Evolutionary conservation across 1,140 invertebrate species (phyloP).

Genomic region (Cyclina sinensis): DNA sequence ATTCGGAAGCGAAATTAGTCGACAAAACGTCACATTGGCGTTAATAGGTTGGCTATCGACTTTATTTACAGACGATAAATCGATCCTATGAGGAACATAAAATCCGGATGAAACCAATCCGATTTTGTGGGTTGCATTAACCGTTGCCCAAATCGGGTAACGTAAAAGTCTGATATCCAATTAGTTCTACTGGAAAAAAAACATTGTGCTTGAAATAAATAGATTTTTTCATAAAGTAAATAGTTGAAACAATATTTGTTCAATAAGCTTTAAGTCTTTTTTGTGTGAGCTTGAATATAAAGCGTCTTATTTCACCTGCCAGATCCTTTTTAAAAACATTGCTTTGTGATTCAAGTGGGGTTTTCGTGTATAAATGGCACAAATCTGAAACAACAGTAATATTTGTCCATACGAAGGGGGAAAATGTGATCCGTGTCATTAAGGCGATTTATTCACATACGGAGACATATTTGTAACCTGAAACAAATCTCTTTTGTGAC

Average conservation of each 20-base stretch:
- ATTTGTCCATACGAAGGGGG: neutral
- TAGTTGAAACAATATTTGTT: neutral
- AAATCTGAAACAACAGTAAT: slow-evolving; percentile 19
- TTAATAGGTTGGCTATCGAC: slow-evolving; percentile 29
- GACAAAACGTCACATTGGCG: slow-evolving; percentile 22
- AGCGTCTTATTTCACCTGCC: slow-evolving; percentile 23
- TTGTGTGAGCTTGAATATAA: neutral
- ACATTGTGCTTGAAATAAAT: slow-evolving; percentile 9
- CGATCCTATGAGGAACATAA: slow-evolving; percentile 31
- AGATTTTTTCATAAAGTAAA: neutral
- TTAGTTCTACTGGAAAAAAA: neutral
- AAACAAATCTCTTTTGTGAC: slow-evolving; percentile 46
- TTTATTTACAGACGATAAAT: slow-evolving; percentile 37
- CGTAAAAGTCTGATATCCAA: neutral
- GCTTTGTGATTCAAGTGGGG: slow-evolving; percentile 21
- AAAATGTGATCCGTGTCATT: slow-evolving; percentile 38
- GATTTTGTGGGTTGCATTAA: slow-evolving; percentile 25
- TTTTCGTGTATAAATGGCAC: slow-evolving; percentile 11
- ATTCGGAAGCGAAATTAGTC: slow-evolving; percentile 27
- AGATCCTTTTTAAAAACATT: neutral
- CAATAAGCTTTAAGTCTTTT: neutral
- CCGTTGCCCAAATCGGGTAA: neutral
- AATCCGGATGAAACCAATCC: neutral
- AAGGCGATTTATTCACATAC: slow-evolving; percentile 35
- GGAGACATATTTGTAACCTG: slow-evolving; percentile 21